phyloP scores from a whole-genome alignment of 2,113 vertebrate genomes.

The Pachypanchax playfairii region DNA sequence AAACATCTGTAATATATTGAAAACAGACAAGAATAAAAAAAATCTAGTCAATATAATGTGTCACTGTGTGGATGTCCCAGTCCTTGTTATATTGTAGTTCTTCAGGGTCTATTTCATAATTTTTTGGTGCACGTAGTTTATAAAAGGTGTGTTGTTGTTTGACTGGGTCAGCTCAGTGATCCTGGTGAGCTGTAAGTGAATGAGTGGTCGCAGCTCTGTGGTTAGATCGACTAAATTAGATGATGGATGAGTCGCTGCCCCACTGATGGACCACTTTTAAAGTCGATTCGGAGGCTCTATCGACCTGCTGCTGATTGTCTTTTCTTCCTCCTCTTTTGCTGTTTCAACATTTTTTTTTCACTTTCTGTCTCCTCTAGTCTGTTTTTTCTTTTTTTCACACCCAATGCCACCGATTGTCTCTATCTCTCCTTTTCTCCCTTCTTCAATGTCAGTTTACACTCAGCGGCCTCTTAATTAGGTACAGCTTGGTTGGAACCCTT shows the following conservation, averaged over 20 bases:
- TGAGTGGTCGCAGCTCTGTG: slow-evolving; percentile 63
- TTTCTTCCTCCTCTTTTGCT: slow-evolving; percentile 39
- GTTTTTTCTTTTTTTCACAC: slow-evolving; percentile 31
- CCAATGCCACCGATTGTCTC: slow-evolving; percentile 25
- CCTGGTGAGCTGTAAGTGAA: slow-evolving; percentile 56
- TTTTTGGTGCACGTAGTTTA: not conserved
- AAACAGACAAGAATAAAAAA: not conserved
- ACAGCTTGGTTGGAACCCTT: no score
- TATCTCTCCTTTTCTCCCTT: slow-evolving; percentile 22
- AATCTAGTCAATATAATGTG: not conserved
- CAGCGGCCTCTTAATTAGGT: no score
- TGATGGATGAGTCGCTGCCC: slow-evolving; percentile 69
- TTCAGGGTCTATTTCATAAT: not conserved
- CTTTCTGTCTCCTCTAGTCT: slow-evolving; percentile 52
- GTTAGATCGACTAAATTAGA: slow-evolving; percentile 69
- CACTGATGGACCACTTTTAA: slow-evolving; percentile 62
- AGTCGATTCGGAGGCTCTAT: slow-evolving; percentile 62
- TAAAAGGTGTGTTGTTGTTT: slow-evolving; percentile 19
- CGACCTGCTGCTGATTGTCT: slow-evolving; percentile 57
- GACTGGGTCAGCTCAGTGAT: slow-evolving; percentile 49
- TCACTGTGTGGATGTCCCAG: not conserved
- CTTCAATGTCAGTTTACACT: slow-evolving; percentile 64
- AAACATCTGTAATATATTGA: not conserved
- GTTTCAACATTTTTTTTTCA: slow-evolving; percentile 54
- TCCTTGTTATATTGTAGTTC: not conserved